Base-by-base conservation (phyloP, 2,113 vertebrate genomes). In the Dipodomys spectabilis region DNA sequence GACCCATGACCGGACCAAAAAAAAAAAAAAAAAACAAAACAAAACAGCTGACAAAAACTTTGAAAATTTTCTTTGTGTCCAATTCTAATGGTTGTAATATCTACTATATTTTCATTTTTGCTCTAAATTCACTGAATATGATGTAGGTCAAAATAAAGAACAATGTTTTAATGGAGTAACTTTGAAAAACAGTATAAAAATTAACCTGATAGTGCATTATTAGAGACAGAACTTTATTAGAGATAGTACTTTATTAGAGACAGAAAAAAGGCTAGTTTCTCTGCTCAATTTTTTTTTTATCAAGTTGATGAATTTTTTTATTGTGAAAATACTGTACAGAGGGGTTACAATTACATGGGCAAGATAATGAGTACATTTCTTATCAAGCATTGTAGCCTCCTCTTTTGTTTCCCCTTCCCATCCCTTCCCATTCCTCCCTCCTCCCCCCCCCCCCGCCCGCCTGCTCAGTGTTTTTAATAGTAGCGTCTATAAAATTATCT, bases 51-150 rank as follows among this genome's bases (percentile, higher is more conserved):
- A 68, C 22, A 78, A 86, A 94, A 11, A 16, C 32, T 92, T 78
- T 92, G 8, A 44, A 45, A 68, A 80, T 79, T 80, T 86, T 82
- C 80, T 78, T 78, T 89, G n/a, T 77, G 72, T 39, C 28, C 5
- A 82, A 74, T 78, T 79, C 1, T 73, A 20, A 80, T 93, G 30
- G 62, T 82, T 91, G 94, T 74, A 79, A 28, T 88, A 62, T 85
- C 69, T 88, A 13, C n/a, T 22, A n/a, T 8, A 74, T 32, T 39
- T 86, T 39, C 28, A 86, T 82, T 93, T 57, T 15, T 94, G 45
- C 65, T 73, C 10, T 44, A 85, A 90, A 88, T 77, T 73, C 62
- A 91, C 0, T 90, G 45, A 88, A 27, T 85, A 62, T 32, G 16
- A 23, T 62, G n/a, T 49, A 62, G 23, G 13, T 90, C 6, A 77